phyloP scores from a whole-genome alignment of 1,140 invertebrate genomes.

The Triops longicaudatus region DNA sequence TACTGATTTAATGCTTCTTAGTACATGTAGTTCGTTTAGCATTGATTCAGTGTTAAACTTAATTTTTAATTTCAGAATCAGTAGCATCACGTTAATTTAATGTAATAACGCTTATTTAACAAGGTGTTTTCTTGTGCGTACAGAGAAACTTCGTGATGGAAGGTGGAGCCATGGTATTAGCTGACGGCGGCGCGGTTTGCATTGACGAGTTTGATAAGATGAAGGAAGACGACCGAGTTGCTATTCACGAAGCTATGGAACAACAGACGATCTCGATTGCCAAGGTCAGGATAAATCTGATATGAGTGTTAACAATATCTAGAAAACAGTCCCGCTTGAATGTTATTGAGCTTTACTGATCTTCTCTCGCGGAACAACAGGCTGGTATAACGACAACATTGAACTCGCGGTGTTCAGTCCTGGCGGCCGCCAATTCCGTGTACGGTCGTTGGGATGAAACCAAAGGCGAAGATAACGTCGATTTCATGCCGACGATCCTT shows the following conservation, averaged over 20 bases:
- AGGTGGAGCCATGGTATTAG: constrained; percentile 98
- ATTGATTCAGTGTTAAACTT: no score
- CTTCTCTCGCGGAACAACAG: constrained; percentile 40
- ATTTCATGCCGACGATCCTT: constrained; percentile 99
- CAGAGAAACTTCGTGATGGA: constrained; percentile 98
- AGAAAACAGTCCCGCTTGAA: no score
- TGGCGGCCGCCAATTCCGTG: constrained; percentile 97
- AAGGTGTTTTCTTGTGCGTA: constrained; percentile 34
- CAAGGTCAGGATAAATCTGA: constrained; percentile 52
- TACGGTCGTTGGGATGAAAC: constrained; percentile 98
- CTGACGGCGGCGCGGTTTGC: constrained; percentile 97
- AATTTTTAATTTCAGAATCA: no score
- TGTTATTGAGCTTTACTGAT: no score
- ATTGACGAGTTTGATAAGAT: constrained; percentile 99
- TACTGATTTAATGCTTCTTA: no score
- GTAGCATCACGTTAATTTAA: no score
- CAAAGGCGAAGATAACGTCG: constrained; percentile 97
- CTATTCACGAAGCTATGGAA: constrained; percentile 99
- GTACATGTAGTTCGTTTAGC: no score
- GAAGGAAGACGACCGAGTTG: constrained; percentile 97
- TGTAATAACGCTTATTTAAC: no score
- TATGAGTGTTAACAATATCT: no score
- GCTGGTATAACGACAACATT: constrained; percentile 98
- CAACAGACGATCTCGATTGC: constrained; percentile 99
- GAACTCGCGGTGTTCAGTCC: constrained; percentile 94